These are phyloP conservation scores for Ethmia dodecea DNA, from an alignment of 2,888 invertebrate species.

Conservation along the genomic window DNA sequence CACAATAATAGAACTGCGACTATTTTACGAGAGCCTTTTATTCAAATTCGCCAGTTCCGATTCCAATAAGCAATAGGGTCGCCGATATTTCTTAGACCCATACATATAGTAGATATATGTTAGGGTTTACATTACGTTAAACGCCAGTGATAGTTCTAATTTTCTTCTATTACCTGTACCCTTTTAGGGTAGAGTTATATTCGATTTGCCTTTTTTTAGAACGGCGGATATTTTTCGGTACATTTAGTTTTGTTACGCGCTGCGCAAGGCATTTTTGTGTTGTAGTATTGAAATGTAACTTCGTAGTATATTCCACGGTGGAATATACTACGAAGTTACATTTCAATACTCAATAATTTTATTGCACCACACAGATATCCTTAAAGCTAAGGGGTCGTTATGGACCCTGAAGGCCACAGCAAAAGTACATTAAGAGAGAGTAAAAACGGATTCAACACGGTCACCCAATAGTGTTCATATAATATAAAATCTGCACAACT, in stretches of 20 bases:
- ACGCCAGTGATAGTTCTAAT: slow-evolving; percentile 12
- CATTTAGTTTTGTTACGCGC: background rate
- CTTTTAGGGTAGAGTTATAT: background rate
- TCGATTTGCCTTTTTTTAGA: background rate
- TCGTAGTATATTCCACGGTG: too few species aligned
- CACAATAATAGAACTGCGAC: slow-evolving; percentile 63
- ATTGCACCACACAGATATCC: too few species aligned
- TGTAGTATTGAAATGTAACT: too few species aligned
- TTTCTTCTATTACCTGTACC: slow-evolving; percentile 9
- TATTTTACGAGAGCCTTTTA: slow-evolving; percentile 71
- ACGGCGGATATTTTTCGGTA: background rate
- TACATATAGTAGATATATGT: slow-evolving; percentile 14
- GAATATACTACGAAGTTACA: too few species aligned
- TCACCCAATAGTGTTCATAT: too few species aligned
- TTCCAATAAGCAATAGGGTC: slow-evolving; percentile 58
- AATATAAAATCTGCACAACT: too few species aligned
- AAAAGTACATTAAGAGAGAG: too few species aligned
- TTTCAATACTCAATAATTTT: too few species aligned
- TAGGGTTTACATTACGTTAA: slow-evolving; percentile 11
- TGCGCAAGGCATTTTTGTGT: too few species aligned
- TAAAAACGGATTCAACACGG: too few species aligned
- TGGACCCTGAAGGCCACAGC: too few species aligned
- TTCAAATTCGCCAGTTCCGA: slow-evolving; percentile 67
- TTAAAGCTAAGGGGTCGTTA: too few species aligned
- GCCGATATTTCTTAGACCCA: slow-evolving; percentile 46